Evolutionary conservation across 2,888 invertebrate genomes (phyloP).

Genomic region (Brenthis hecate): DNA sequence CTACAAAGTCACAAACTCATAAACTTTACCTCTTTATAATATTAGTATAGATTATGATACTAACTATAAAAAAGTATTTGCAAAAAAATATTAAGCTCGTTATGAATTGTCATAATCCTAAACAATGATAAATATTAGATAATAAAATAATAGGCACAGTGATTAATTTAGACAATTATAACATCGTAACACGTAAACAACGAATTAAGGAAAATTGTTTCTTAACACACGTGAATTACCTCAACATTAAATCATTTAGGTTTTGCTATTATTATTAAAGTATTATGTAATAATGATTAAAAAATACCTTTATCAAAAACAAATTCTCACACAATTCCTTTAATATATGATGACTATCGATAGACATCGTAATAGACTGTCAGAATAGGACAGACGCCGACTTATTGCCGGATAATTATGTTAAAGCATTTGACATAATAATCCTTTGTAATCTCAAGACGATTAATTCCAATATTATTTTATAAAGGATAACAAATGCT

Average conservation of each 20-base stretch:
- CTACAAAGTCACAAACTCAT: no score
- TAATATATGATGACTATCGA: conserved; percentile 22
- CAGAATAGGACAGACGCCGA: conserved; percentile 23
- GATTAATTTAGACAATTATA: conserved; percentile 1
- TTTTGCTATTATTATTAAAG: no score
- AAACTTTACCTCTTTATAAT: no score
- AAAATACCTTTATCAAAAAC: not conserved
- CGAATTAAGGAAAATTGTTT: conserved; percentile 12
- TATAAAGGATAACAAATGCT: conserved; percentile 14
- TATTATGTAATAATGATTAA: not conserved
- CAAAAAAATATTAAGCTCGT: no score
- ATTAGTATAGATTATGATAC: no score
- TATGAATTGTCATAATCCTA: no score
- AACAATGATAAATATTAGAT: not conserved
- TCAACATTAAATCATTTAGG: not conserved
- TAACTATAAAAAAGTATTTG: no score
- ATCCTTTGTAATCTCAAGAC: not conserved
- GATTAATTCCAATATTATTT: conserved; percentile 21
- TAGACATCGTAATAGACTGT: conserved; percentile 30
- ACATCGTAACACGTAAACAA: conserved; percentile 11
- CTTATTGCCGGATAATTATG: conserved; percentile 28
- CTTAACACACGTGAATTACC: not conserved
- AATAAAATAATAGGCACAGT: conserved; percentile 6
- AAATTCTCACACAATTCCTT: conserved; percentile 1
- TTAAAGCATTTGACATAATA: conserved; percentile 22